Conservation (phyloP, 2,888 invertebrate genomes). For the Leptura quadrifasciata region DNA sequence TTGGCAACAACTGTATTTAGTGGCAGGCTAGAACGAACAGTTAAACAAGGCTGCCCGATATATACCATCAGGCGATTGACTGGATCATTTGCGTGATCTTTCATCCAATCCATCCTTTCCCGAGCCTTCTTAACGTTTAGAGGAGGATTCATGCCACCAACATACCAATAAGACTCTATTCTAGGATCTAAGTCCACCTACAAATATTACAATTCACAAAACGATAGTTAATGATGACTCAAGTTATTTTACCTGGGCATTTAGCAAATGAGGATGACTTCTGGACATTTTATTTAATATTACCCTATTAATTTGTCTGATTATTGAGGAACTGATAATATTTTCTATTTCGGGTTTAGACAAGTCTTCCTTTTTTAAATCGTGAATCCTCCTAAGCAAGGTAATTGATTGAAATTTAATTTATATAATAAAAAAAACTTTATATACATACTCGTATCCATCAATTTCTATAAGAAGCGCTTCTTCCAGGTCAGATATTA, state of each 20-base stretch:
- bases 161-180: slow-evolving; percentile 91
- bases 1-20: slow-evolving; percentile 79
- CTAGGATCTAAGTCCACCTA: slow-evolving; percentile 86
- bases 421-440: not conserved
- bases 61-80: slow-evolving; percentile 84
- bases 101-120: slow-evolving; percentile 68
- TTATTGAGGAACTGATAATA: slow-evolving; percentile 75
- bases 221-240: no score
- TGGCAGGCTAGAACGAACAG: slow-evolving; percentile 82
- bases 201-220: not conserved
- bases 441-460: no score
- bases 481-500: slow-evolving; percentile 80
- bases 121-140: slow-evolving; percentile 71
- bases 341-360: slow-evolving; percentile 70
- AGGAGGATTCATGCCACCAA: slow-evolving; percentile 83
- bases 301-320: slow-evolving; percentile 83
- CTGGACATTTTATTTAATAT: slow-evolving; percentile 78
- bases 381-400: slow-evolving; percentile 63
- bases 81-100: slow-evolving; percentile 75
- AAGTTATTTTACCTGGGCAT: slow-evolving; percentile 75
- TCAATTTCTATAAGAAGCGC: slow-evolving; percentile 79
- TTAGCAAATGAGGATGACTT: slow-evolving; percentile 79
- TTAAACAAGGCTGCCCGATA: slow-evolving; percentile 80
- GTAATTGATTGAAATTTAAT: not conserved
- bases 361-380: slow-evolving; percentile 66